Base-by-base conservation (phyloP, 2,797 vertebrate genomes). In the Coregonus suidteri region DNA sequence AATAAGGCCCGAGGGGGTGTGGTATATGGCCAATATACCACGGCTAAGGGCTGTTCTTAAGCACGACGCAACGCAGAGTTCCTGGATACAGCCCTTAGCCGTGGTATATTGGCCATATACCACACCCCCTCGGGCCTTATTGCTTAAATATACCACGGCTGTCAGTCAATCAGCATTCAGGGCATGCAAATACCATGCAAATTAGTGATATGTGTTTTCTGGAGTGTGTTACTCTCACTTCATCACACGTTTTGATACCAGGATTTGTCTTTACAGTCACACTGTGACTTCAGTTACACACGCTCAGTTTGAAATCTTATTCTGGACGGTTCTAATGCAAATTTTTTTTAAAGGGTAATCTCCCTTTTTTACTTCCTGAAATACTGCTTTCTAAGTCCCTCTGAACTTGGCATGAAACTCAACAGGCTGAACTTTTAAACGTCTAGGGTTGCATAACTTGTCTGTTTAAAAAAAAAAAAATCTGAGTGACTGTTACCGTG, bases 371-470 rank as follows among this genome's bases (percentile, higher is more conserved):
- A 64, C 59, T 64, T 64, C 59, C 59, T 64, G 59, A 64, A 62
- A 25, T 25, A 25, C 25, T 25, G 25, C 25, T 25, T 25, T 25
- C 25, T 25, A 25, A 25, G 59, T 25, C 20, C 25, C n/a, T 25
- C 59, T 30, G 6, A 6, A 34, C 5, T 31, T 56, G 71, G 52
- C 31, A 73, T 20, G 52, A 73, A 13, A 54, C 14, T n/a, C 7
- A 59, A 64, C 20, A 20, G 16, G 59, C 59, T 62, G 6, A 62
- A 62, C 59, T 20, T 20, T 16, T 16, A 76, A 18, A 70, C 75
- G 69, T 71, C 31, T 73, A 35, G 53, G 20, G 74, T 81, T 79
- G 70, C 54, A 51, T 74, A 85, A 77, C 56, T 76, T 73, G 77
- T 83, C 79, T 66, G 30, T 41, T 79, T 34, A 71, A 11, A 47